These are phyloP conservation scores for Pelodiscus sinensis DNA, from an alignment of 2,113 vertebrate species.

Conservation along the genomic window DNA sequence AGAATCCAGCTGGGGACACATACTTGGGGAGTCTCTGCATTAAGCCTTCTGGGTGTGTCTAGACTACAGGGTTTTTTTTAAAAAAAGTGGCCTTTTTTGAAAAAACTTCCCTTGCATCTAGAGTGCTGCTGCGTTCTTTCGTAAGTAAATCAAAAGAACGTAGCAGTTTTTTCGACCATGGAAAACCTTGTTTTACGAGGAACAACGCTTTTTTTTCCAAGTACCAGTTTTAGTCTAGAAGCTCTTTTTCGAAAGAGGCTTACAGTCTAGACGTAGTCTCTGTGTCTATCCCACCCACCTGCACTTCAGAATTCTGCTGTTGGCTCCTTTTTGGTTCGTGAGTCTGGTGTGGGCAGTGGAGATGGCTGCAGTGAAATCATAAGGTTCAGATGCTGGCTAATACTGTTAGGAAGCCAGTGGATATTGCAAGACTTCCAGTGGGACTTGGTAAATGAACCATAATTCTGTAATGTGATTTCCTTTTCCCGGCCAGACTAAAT, in stretches of 20 bases:
- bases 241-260: no score
- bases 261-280: no score
- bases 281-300: neutral
- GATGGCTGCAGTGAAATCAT: slow-evolving; percentile 17
- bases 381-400: slow-evolving; percentile 67
- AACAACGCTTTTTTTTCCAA: no score
- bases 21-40: fast-evolving
- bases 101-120: no score
- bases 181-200: no score
- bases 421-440: slow-evolving; percentile 72
- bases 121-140: no score
- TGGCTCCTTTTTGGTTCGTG: neutral
- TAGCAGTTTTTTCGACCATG: no score
- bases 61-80: no score
- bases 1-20: fast-evolving
- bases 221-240: no score
- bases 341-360: slow-evolving; percentile 13
- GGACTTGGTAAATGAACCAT: slow-evolving; percentile 65
- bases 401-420: slow-evolving; percentile 73
- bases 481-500: slow-evolving; percentile 62
- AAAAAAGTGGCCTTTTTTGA: no score
- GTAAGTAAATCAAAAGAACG: no score
- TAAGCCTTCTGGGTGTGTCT: neutral
- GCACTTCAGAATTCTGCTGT: neutral
- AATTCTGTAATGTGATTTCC: slow-evolving; percentile 76